Conservation (phyloP, 2,888 invertebrate species). For the Liodrosophila aerea region DNA sequence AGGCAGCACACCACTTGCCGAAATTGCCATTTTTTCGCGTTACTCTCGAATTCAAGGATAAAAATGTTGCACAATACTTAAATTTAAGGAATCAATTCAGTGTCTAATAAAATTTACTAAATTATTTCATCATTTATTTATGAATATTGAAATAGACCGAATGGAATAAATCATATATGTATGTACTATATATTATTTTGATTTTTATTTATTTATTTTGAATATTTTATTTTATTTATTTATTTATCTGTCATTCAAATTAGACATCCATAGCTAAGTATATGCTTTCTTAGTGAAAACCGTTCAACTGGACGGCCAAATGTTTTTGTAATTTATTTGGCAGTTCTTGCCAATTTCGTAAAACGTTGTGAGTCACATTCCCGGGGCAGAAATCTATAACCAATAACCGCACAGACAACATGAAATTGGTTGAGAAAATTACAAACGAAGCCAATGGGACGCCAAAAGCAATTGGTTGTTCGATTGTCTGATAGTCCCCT, state of each 20-base stretch:
- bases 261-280: conserved; percentile 20
- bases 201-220: neutral
- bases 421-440: conserved; percentile 39
- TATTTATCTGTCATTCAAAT: conserved; percentile 2
- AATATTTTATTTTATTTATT: neutral
- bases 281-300: too few relatives aligned
- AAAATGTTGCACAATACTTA: too few relatives aligned
- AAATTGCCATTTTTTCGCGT: too few relatives aligned
- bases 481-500: conserved; percentile 1
- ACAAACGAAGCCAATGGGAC: conserved; percentile 39
- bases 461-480: conserved; percentile 43
- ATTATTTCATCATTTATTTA: conserved; percentile 2
- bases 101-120: too few relatives aligned
- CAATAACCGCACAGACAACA: conserved; percentile 30
- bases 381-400: conserved; percentile 11
- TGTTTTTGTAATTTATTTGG: conserved; percentile 35
- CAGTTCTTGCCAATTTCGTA: conserved; percentile 22
- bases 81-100: too few relatives aligned
- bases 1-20: neutral
- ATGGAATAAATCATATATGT: too few relatives aligned
- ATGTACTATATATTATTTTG: too few relatives aligned
- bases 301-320: too few relatives aligned
- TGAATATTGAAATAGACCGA: too few relatives aligned
- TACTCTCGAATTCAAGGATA: too few relatives aligned
- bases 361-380: conserved; percentile 13